phyloP scores from a whole-genome alignment of 2,888 invertebrate genomes.

The Sinopyrophorus schimmeli region DNA sequence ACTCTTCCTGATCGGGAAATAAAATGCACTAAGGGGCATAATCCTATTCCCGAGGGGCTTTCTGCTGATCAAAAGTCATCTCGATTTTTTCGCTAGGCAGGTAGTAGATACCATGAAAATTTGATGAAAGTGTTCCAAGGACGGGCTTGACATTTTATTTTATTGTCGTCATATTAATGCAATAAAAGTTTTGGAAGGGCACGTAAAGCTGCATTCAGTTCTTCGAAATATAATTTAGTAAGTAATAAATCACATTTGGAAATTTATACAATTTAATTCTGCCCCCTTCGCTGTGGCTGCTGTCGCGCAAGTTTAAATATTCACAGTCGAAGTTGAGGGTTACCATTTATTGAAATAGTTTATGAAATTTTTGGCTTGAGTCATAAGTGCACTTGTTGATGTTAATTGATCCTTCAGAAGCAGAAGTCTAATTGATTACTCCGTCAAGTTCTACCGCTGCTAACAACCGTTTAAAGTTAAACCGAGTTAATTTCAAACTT shows the following conservation, averaged over 20 bases:
- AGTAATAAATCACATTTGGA: conserved; percentile 29
- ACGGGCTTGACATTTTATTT: conserved; percentile 23
- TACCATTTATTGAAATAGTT: no score
- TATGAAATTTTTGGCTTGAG: no score
- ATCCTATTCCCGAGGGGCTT: conserved; percentile 34
- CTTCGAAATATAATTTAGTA: conserved; percentile 33
- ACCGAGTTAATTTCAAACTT: conserved; percentile 5
- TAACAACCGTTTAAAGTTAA: conserved; percentile 4
- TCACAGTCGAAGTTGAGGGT: no score
- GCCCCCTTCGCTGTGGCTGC: conserved; percentile 14
- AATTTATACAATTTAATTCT: conserved; percentile 25
- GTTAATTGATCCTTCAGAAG: conserved; percentile 4
- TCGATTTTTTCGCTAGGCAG: conserved; percentile 30
- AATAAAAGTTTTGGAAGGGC: conserved; percentile 19
- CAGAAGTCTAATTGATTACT: conserved; percentile 2
- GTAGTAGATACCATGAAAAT: conserved; percentile 27
- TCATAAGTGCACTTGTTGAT: background rate
- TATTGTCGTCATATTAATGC: conserved; percentile 28
- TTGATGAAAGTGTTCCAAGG: conserved; percentile 24
- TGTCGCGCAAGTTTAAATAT: no score
- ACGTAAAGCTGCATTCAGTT: conserved; percentile 8
- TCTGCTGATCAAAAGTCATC: conserved; percentile 35
- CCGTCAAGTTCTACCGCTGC: background rate
- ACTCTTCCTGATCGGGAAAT: conserved; percentile 37
- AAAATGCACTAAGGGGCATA: conserved; percentile 40